Percentiles rank a stretch among this genome's conserved stretches.
phyloP scores from a whole-genome alignment of 2,113 vertebrate species.

The Oreochromis tanganicae region DNA sequence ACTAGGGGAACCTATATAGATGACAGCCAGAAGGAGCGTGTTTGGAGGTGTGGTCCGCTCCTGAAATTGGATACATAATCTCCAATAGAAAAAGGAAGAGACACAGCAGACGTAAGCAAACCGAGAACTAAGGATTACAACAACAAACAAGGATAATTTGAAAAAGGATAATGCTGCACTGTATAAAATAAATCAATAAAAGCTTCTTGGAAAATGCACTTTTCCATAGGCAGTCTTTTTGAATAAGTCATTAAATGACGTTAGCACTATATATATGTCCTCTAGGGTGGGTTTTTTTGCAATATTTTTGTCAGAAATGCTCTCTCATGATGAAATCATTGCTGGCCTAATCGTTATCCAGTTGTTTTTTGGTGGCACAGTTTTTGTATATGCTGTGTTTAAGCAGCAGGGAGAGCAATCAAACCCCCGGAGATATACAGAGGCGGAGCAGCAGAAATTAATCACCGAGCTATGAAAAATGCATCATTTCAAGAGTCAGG shows the following conservation, averaged over 20 bases:
- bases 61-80: too few species aligned
- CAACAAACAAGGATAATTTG: not conserved
- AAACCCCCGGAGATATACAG: not conserved
- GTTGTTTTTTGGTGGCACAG: not conserved
- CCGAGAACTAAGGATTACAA: not conserved
- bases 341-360: not conserved
- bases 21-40: too few species aligned
- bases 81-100: not conserved
- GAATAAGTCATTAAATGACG: not conserved
- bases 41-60: too few species aligned
- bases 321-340: not conserved
- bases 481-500: not conserved
- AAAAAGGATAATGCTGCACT: not conserved
- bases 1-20: too few species aligned
- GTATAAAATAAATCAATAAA: not conserved
- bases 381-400: not conserved
- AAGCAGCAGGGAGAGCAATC: conserved; percentile 2
- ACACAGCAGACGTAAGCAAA: not conserved
- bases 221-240: not conserved
- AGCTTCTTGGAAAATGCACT: not conserved
- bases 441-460: not conserved
- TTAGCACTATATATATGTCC: not conserved
- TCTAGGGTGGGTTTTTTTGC: not conserved
- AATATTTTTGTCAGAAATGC: not conserved
- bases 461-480: conserved; percentile 36